Base-by-base conservation (phyloP, 2,797 vertebrate genomes). In the Diceros bicornis region DNA sequence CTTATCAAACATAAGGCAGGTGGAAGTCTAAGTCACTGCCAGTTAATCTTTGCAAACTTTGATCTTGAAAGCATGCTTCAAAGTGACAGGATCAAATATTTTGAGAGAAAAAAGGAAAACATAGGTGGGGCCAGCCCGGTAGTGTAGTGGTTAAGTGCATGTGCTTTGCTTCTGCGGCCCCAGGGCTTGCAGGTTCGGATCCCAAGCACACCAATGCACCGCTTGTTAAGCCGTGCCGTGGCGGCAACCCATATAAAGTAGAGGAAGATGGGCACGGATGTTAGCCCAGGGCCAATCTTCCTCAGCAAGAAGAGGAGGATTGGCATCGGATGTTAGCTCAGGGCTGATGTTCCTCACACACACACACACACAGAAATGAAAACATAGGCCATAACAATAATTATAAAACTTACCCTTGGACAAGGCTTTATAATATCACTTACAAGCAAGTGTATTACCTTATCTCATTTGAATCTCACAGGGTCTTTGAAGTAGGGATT, bases 381-480 rank as follows among this genome's bases (percentile, higher is more conserved):
- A 94, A 91, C 20, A 50, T 18, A 57, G 69, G 8, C 29, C 77
- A 89, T 69, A 74, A 69, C 59, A 86, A 4, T 66, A 89, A 92
- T 92, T 86, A 91, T 64, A 91, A 74, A 71, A 81, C 13, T 18
- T 86, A 59, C 37, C 6, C n/a, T 69, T 89, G 18, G 16, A 20
- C 1, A 61, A 32, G 7, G 0, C 27, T 94, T 92, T 77, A 78
- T 37, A 64, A 14, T 59, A 85, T 78, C 44, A 92, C 21, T 71
- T 83, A 57, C 3, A 82, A 71, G 6, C 44, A 64, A 78, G 44
- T 59, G 4, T 23, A 61, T 78, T 59, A 29, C 2, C 32, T 64
- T 89, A 75, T 66, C 41, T 95, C 34, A 82, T 95, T 91, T 86
- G 37, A 97, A 82, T 91, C 52, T 88, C 57, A n/a, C 41, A 91